phyloP scores from a whole-genome alignment of 2,113 vertebrate genomes.

The Nothocercus julius region DNA sequence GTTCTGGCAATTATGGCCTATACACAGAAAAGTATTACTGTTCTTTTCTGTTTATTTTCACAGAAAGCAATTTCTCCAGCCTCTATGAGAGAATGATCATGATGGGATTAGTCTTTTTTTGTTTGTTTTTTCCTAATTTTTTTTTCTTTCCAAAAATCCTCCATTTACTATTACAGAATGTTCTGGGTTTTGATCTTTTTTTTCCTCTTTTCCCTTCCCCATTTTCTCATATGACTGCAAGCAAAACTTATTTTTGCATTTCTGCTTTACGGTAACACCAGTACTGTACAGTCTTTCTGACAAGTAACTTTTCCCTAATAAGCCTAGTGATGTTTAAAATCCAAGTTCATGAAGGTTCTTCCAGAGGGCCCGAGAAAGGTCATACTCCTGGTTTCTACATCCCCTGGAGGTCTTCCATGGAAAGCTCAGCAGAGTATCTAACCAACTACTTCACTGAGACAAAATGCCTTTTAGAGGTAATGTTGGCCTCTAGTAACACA shows the following conservation, averaged over 20 bases:
- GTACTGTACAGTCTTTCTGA: not conserved
- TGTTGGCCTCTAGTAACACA: not conserved
- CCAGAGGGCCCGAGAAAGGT: slow-evolving; percentile 28
- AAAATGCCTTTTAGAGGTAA: not conserved
- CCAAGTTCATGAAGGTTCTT: slow-evolving; percentile 15
- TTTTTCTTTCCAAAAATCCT: slow-evolving; percentile 19
- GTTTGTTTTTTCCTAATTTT: not conserved
- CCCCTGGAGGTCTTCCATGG: not conserved
- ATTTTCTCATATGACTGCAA: slow-evolving; percentile 9
- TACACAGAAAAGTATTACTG: slow-evolving; percentile 59
- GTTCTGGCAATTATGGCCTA: slow-evolving; percentile 67
- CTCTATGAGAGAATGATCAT: slow-evolving; percentile 27
- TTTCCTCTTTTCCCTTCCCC: not conserved
- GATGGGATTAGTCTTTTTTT: slow-evolving; percentile 35
- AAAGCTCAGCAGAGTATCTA: not conserved
- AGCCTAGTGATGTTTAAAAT: slow-evolving; percentile 1
- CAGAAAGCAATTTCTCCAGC: slow-evolving; percentile 67
- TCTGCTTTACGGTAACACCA: slow-evolving; percentile 5
- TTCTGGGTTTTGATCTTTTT: not conserved
- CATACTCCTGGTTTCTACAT: slow-evolving; percentile 1
- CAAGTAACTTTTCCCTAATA: slow-evolving; percentile 3
- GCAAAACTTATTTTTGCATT: slow-evolving; percentile 1
- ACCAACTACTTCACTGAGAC: not conserved
- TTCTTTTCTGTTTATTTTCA: slow-evolving; percentile 77
- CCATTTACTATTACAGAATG: slow-evolving; percentile 13